These are phyloP conservation scores for Caenorhabditis sp. DNA, from an alignment of 2,888 invertebrate genomes.

Conservation along the genomic window DNA sequence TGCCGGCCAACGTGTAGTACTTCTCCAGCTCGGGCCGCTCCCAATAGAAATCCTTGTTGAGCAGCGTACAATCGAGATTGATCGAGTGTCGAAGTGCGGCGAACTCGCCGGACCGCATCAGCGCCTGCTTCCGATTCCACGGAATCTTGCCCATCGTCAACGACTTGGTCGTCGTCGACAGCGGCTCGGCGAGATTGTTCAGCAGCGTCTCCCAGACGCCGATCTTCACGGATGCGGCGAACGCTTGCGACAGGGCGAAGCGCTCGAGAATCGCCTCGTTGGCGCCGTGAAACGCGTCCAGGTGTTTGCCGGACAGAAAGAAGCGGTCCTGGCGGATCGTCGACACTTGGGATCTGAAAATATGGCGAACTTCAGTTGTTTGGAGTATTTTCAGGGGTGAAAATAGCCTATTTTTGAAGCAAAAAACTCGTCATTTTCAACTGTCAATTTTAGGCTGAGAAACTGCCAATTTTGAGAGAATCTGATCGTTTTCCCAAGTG, in stretches of 20 bases:
- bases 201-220: conserved; percentile 95
- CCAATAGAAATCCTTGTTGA: conserved; percentile 99
- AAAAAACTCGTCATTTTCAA: too few species aligned
- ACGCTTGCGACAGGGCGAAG: conserved; percentile 95
- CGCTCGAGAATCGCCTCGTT: conserved; percentile 87
- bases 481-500: too few species aligned
- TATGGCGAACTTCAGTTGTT: background rate
- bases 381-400: too few species aligned
- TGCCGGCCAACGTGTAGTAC: conserved; percentile 90
- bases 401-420: too few species aligned
- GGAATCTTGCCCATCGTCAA: conserved; percentile 75
- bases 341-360: conserved; percentile 48
- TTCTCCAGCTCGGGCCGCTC: conserved; percentile 93
- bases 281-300: conserved; percentile 46
- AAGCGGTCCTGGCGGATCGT: conserved; percentile 68
- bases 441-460: too few species aligned
- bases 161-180: conserved; percentile 86
- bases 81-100: conserved; percentile 87
- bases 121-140: conserved; percentile 77
- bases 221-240: conserved; percentile 94
- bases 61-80: conserved; percentile 93
- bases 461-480: too few species aligned
- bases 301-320: conserved; percentile 62
- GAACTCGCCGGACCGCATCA: conserved; percentile 78
- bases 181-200: conserved; percentile 90